Percentiles rank a stretch among this genome's conserved stretches.
Evolutionary conservation across 2,113 vertebrate genomes (phyloP).

Genomic region (Vulpes ferrilata): DNA sequence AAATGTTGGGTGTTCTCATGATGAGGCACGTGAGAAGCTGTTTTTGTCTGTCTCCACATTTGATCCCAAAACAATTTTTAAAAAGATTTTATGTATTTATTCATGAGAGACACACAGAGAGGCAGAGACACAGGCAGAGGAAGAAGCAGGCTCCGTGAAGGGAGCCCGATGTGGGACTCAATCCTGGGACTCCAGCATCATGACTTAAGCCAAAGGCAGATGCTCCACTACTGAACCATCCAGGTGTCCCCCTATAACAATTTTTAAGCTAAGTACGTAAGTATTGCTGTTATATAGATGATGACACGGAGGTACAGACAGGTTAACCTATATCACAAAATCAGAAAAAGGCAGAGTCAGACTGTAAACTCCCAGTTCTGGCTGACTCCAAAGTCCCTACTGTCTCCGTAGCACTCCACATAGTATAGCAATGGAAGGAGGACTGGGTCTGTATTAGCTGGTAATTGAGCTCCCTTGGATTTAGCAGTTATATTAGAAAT

Average conservation of each 20-base stretch:
- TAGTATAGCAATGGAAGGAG: conserved; percentile 7
- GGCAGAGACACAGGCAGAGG: too few species aligned
- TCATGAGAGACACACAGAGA: too few species aligned
- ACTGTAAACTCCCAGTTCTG: neutral
- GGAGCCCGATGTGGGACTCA: too few species aligned
- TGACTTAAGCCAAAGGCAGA: too few species aligned
- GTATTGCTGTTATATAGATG: neutral
- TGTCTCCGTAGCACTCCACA: neutral
- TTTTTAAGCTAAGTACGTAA: conserved; percentile 42
- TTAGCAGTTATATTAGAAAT: conserved; percentile 3
- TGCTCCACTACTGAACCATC: too few species aligned
- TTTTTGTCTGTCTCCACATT: neutral
- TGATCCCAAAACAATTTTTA: conserved; percentile 14
- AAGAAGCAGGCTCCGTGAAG: too few species aligned
- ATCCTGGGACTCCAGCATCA: too few species aligned
- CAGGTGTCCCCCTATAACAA: too few species aligned
- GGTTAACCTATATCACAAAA: neutral
- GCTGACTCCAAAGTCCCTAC: neutral
- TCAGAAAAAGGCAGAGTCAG: conserved; percentile 30
- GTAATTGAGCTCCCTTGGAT: neutral
- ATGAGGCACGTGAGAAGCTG: neutral
- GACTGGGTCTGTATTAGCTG: neutral
- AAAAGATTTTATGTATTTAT: too few species aligned
- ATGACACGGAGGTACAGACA: neutral
- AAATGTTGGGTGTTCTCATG: neutral